phyloP scores from a whole-genome alignment of 2,797 vertebrate species.

The Enteromius afrohamiltoni region DNA sequence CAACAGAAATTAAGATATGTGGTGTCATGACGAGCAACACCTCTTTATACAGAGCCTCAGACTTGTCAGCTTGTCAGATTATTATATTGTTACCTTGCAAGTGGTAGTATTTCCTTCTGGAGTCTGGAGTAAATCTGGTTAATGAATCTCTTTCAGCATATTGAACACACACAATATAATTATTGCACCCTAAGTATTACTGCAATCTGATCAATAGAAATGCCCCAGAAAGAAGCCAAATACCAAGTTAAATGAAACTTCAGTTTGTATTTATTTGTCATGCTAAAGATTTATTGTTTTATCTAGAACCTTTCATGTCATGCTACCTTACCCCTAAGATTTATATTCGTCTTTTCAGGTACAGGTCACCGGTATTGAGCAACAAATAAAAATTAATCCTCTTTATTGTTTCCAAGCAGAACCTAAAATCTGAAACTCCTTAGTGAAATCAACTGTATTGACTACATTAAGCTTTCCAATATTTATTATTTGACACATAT shows the following conservation, averaged over 20 bases:
- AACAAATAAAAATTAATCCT: not conserved
- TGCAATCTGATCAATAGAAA: not conserved
- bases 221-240: not conserved
- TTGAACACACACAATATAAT: not conserved
- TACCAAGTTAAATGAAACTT: not conserved
- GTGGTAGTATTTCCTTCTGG: not conserved
- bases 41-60: not conserved
- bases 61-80: not conserved
- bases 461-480: not conserved
- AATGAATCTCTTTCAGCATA: not conserved
- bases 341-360: not conserved
- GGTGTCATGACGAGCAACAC: not conserved
- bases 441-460: not conserved
- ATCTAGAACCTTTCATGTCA: not conserved
- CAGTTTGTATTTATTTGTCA: not conserved
- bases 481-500: not conserved
- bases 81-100: not conserved
- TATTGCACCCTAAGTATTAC: not conserved
- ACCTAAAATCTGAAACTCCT: not conserved
- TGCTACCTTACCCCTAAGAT: not conserved
- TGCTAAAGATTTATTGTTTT: not conserved
- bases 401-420: constrained; percentile 2
- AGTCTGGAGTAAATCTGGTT: constrained; percentile 9
- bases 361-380: not conserved
- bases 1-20: not conserved